phyloP scores from a whole-genome alignment of 2,113 vertebrate species.

The Tichodroma muraria region DNA sequence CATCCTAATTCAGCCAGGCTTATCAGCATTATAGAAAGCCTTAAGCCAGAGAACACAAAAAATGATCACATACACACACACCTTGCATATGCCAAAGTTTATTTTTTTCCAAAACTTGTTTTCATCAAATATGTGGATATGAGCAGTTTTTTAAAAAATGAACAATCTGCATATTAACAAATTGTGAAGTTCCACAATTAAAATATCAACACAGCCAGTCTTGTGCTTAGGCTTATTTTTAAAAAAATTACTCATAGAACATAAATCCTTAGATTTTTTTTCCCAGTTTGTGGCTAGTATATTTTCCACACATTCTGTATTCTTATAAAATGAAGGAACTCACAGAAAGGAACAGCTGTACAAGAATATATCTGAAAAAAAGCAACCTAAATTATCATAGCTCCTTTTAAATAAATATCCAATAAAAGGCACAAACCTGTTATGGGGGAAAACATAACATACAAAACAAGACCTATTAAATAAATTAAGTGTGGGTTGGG shows the following conservation, averaged over 20 bases:
- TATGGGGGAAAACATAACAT: neutral
- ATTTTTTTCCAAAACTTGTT: conserved; percentile 58
- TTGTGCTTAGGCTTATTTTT: conserved; percentile 37
- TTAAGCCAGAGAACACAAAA: neutral
- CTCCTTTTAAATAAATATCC: conserved; percentile 60
- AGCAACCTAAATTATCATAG: neutral
- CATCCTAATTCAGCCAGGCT: neutral
- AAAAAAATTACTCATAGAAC: conserved; percentile 7
- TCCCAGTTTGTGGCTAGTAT: neutral
- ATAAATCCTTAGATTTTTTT: neutral
- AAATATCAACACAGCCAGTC: conserved; percentile 18
- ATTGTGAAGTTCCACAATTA: neutral
- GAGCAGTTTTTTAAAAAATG: conserved; percentile 40
- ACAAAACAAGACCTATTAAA: conserved; percentile 36
- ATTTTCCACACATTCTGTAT: neutral
- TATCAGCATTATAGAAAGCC: accelerated
- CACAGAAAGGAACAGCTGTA: conserved; percentile 22
- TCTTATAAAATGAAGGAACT: conserved; percentile 23
- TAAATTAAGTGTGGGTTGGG: conserved; percentile 35
- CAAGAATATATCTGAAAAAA: conserved; percentile 10
- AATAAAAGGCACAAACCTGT: conserved; percentile 61
- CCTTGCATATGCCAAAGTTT: conserved; percentile 48
- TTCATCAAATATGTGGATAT: conserved; percentile 44
- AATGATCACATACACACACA: neutral
- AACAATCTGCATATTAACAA: conserved; percentile 27